A percentile compares a stretch with the other conserved stretches of the same genome.
phyloP scores from a whole-genome alignment of 2,113 vertebrate genomes.

The Thunnus thynnus region DNA sequence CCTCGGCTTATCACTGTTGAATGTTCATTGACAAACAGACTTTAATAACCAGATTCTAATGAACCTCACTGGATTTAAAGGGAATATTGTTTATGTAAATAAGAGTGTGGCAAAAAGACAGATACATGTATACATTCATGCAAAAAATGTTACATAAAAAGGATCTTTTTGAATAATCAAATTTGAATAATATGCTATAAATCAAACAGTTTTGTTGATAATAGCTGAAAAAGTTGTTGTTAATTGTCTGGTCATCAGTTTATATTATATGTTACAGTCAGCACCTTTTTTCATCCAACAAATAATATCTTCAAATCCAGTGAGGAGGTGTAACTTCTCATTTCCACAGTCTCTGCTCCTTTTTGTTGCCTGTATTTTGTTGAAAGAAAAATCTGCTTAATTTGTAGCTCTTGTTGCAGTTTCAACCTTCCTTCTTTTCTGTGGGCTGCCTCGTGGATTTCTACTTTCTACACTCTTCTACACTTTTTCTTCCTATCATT shows the following conservation, averaged over 20 bases:
- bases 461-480: not conserved
- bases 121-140: no score
- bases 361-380: not conserved
- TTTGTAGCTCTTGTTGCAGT: not conserved
- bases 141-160: no score
- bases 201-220: no score
- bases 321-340: conserved; percentile 14
- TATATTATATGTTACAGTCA: no score
- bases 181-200: not conserved
- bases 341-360: no score
- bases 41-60: conserved; percentile 22
- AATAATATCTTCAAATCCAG: conserved; percentile 32
- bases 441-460: conserved; percentile 14
- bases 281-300: not conserved
- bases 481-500: not conserved
- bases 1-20: not conserved
- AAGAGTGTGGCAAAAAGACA: not conserved
- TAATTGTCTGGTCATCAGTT: no score
- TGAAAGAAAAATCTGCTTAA: not conserved
- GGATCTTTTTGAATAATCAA: no score
- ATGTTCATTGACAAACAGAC: conserved; percentile 14
- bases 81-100: not conserved
- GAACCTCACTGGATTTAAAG: conserved; percentile 43
- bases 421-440: conserved; percentile 20
- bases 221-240: no score